Conservation (phyloP, 2,888 invertebrate genomes). For the Cosmia trapezina region DNA sequence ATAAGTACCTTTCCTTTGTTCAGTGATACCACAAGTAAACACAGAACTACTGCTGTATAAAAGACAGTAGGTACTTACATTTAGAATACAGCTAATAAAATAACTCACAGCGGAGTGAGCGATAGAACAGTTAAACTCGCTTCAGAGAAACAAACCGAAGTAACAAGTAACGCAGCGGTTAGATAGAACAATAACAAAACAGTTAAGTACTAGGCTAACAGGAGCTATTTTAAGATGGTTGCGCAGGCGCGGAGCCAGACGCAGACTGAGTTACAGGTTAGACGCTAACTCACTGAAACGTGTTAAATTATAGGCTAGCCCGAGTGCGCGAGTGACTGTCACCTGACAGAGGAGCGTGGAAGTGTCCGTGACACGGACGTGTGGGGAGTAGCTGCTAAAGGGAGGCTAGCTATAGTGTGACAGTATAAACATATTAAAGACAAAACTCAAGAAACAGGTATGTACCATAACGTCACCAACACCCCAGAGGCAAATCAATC, state of each 20-base stretch:
- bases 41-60: too few relatives aligned
- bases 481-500: too few relatives aligned
- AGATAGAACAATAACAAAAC: slow-evolving; percentile 53
- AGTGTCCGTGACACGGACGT: slow-evolving; percentile 38
- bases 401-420: too few relatives aligned
- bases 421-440: too few relatives aligned
- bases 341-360: slow-evolving; percentile 38
- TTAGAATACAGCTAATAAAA: background rate
- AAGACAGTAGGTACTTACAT: too few relatives aligned
- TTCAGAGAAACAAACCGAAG: slow-evolving; percentile 9
- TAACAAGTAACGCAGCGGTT: slow-evolving; percentile 18
- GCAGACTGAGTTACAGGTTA: slow-evolving; percentile 66
- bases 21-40: background rate
- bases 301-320: slow-evolving; percentile 59
- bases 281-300: slow-evolving; percentile 55
- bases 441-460: too few relatives aligned
- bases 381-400: background rate
- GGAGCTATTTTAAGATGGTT: slow-evolving; percentile 57
- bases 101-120: background rate
- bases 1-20: background rate
- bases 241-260: slow-evolving; percentile 45
- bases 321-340: slow-evolving; percentile 41
- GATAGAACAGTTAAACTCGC: slow-evolving; percentile 2
- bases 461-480: too few relatives aligned
- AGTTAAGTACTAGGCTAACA: slow-evolving; percentile 43